These are phyloP conservation scores for Oligia latruncula DNA, from an alignment of 2,888 invertebrate species.

Conservation along the genomic window DNA sequence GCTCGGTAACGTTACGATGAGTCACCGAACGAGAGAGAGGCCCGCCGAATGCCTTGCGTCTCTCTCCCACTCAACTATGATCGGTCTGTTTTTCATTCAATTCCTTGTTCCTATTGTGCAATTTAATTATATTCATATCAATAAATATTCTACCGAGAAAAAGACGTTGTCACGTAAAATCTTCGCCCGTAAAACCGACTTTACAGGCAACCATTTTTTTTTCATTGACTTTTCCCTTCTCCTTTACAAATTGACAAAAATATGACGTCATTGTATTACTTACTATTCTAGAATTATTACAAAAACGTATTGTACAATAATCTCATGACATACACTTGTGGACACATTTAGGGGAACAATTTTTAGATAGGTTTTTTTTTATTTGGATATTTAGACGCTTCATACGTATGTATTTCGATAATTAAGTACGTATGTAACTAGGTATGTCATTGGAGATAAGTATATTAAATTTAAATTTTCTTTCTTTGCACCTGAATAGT, in stretches of 20 bases:
- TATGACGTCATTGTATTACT: conserved; percentile 2
- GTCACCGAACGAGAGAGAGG: no score
- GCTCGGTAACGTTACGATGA: no score
- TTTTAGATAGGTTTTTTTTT: not conserved
- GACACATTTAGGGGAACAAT: conserved; percentile 28
- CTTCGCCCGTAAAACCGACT: no score
- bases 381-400: not conserved
- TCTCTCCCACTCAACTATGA: no score
- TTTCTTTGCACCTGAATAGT: not conserved
- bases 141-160: no score
- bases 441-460: no score
- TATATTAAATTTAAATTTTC: not conserved
- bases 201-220: no score
- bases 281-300: conserved; percentile 49
- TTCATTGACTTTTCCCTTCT: not conserved
- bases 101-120: no score
- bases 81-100: no score
- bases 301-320: conserved; percentile 49
- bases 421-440: not conserved
- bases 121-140: no score
- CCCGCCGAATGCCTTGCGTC: no score
- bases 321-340: conserved; percentile 31
- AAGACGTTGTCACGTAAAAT: no score
- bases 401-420: not conserved
- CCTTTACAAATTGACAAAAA: conserved; percentile 24